phyloP scores from a whole-genome alignment of 1,140 invertebrate species.

The Aphelinus certus region DNA sequence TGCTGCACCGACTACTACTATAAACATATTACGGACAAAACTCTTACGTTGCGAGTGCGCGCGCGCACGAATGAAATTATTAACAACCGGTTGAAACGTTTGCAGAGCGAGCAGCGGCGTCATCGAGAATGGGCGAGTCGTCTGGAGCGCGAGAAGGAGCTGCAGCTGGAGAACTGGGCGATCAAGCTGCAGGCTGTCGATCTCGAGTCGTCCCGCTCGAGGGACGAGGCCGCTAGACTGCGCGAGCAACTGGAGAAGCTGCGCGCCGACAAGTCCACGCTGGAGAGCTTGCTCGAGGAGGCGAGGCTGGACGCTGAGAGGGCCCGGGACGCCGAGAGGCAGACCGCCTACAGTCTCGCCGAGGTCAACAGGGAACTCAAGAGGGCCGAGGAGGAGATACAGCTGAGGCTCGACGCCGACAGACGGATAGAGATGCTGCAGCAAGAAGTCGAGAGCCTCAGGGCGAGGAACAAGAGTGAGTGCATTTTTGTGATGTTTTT shows the following conservation, averaged over 20 bases:
- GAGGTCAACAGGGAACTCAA: conserved; percentile 64
- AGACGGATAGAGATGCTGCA: conserved; percentile 77
- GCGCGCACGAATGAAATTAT: too few relatives aligned
- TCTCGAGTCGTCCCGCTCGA: conserved; percentile 78
- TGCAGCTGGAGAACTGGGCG: conserved; percentile 86
- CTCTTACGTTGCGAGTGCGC: too few relatives aligned
- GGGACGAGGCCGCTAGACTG: conserved; percentile 76
- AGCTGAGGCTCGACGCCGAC: conserved; percentile 67
- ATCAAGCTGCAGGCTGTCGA: conserved; percentile 84
- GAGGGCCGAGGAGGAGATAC: conserved; percentile 63
- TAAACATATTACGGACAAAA: too few relatives aligned
- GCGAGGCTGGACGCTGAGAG: conserved; percentile 60
- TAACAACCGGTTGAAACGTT: not conserved
- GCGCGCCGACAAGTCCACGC: conserved; percentile 68
- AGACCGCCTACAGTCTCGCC: conserved; percentile 62
- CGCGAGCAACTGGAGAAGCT: conserved; percentile 69
- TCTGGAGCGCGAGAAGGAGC: conserved; percentile 85
- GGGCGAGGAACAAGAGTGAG: conserved; percentile 80
- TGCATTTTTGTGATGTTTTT: conserved; percentile 25
- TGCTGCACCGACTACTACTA: too few relatives aligned
- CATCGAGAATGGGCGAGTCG: conserved; percentile 83
- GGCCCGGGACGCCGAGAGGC: conserved; percentile 61
- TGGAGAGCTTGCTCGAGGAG: conserved; percentile 69
- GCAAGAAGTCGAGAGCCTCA: conserved; percentile 73
- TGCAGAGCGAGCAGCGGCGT: conserved; percentile 81